phyloP scores from a whole-genome alignment of 53 echinoderm and acorn worm genomes.

The Temnopleurus reevesii region DNA sequence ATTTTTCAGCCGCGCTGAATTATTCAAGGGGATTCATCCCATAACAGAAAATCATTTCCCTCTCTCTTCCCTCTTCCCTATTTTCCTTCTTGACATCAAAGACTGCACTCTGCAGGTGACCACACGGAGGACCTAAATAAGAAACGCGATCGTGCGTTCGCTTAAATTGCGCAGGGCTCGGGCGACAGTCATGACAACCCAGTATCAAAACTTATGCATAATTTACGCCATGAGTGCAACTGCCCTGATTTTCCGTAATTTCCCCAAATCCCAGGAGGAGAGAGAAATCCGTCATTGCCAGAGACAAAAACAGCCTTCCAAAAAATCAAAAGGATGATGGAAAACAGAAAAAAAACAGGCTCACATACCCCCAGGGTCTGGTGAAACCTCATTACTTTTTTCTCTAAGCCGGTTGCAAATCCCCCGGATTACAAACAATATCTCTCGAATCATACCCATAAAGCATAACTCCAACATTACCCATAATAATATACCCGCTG shows the following conservation, averaged over 20 bases:
- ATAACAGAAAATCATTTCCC: conserved; percentile 56
- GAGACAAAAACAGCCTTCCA: neutral
- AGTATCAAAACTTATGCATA: conserved; percentile 56
- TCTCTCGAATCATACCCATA: neutral
- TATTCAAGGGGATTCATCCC: conserved; percentile 54
- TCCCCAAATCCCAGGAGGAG: conserved; percentile 1
- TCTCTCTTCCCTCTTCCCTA: conserved; percentile 6
- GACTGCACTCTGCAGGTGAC: conserved; percentile 53
- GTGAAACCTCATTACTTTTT: conserved; percentile 15
- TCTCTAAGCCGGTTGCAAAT: neutral
- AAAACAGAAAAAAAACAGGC: neutral
- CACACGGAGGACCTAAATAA: conserved; percentile 33
- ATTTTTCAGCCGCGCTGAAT: conserved; percentile 61
- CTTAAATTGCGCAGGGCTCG: conserved; percentile 48
- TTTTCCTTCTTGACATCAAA: conserved; percentile 15
- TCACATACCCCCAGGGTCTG: neutral
- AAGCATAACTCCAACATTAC: conserved; percentile 13
- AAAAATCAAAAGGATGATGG: neutral
- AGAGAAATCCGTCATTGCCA: neutral
- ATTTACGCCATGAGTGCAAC: conserved; percentile 51
- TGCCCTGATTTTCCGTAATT: conserved; percentile 52
- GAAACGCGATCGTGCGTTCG: conserved; percentile 50
- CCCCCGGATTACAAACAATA: neutral
- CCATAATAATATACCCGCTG: conserved; percentile 20
- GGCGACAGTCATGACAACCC: conserved; percentile 11